Evolutionary conservation across 37 sponge, comb jelly and placozoan genomes (phyloP), one percentile per base, ranked within the genome.

Genomic region (Haliclona indistincta): DNA sequence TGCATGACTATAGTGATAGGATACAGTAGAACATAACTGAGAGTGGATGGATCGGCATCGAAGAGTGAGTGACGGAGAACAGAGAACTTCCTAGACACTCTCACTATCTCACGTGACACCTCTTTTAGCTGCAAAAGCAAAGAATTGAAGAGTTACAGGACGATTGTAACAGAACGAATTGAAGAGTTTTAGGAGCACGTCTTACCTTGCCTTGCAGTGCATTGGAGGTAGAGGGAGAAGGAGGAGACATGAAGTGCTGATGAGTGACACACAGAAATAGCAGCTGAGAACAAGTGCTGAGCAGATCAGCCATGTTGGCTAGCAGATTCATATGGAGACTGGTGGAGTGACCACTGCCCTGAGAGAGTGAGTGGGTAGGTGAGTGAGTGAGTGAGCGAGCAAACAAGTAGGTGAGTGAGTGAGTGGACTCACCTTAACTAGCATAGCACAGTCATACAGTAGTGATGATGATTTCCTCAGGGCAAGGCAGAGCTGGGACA

Each of bases 1-100:
- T n/a, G n/a, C n/a, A n/a, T n/a, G n/a, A n/a, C n/a, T 17, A 20
- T 51, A 6, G 6, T 4, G n/a, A 4, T 37, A 79, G 89, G 89
- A 88, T 90, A 90, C 91, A 81, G 78, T 38, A 54, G 22, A 19
- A 90, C 43, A 39, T 90, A 80, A 4, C 63, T 43, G 37, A 90
- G 68, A 17, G 88, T 81, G 62, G 69, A 39, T 4, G 68, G 63
- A 45, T 90, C 87, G 13, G 88, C 91, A 81, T 90, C 91, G 81
- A 90, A 90, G 35, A 86, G 66, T 2, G 88, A 86, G 17, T 64
- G 69, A 52, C 77, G 81, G 44, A 90, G 88, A 3, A 49, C 39
- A 42, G 73, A 69, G 22, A 52, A 70, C 61, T 80, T 54, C 38
- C 80, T 64, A 6, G 82, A 67, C 15, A 87, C 38, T 0, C 45